A percentile compares a stretch with the other conserved stretches of the same genome.
phyloP scores from a whole-genome alignment of 2,888 invertebrate species.

The Pycnomerus fuliginosus region DNA sequence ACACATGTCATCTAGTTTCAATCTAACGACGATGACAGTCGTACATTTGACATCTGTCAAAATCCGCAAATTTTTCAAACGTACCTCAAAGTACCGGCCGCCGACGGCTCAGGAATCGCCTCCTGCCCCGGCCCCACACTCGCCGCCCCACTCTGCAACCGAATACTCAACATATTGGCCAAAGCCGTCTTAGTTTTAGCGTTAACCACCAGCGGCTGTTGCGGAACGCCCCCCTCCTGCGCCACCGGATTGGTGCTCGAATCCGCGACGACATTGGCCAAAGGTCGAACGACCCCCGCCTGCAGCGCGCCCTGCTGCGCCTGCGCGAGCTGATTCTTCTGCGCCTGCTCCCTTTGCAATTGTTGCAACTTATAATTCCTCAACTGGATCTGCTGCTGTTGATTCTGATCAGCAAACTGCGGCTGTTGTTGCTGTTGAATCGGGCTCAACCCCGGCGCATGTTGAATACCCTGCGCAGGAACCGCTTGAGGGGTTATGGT shows the following conservation, averaged over 20 bases:
- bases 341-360: constrained; percentile 52
- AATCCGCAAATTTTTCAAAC: no score
- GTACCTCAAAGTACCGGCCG: constrained; percentile 65
- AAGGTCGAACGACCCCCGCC: constrained; percentile 27
- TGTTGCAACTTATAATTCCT: constrained; percentile 66
- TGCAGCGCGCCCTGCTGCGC: constrained; percentile 15
- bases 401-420: constrained; percentile 39
- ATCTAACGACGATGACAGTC: no score
- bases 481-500: constrained; percentile 23
- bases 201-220: constrained; percentile 68
- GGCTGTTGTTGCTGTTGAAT: constrained; percentile 38
- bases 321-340: constrained; percentile 28
- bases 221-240: constrained; percentile 13
- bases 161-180: constrained; percentile 89
- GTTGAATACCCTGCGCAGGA: constrained; percentile 14
- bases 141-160: constrained; percentile 62
- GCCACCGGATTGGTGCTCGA: constrained; percentile 30
- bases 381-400: constrained; percentile 44
- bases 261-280: constrained; percentile 34
- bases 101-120: constrained; percentile 54
- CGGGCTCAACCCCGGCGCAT: constrained; percentile 47
- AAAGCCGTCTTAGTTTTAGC: constrained; percentile 93
- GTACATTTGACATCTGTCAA: no score
- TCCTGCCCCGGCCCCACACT: constrained; percentile 53
- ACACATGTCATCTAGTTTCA: no score